phyloP scores from a whole-genome alignment of 2,113 vertebrate genomes.

The Callospermophilus lateralis region DNA sequence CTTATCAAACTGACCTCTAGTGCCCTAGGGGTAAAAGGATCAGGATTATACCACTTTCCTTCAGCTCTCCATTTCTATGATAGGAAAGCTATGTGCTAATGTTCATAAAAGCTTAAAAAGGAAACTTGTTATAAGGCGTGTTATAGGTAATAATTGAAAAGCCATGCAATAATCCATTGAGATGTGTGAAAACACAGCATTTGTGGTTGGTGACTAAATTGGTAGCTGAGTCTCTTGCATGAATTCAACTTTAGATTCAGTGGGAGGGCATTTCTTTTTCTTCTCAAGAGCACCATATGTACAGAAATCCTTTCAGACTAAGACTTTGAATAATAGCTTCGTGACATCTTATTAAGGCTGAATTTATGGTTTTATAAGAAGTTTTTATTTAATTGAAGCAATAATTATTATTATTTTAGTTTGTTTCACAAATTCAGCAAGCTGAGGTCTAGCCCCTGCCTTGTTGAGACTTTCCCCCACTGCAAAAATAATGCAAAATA shows the following conservation, averaged over 20 bases:
- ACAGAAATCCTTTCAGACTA: slow-evolving; percentile 9
- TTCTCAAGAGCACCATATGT: neutral
- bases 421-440: slow-evolving; percentile 10
- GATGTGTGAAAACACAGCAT: neutral
- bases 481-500: neutral
- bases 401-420: neutral
- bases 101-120: slow-evolving; percentile 12
- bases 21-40: slow-evolving; percentile 18
- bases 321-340: neutral
- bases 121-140: neutral
- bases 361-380: neutral
- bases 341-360: neutral
- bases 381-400: neutral
- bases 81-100: slow-evolving; percentile 11
- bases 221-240: neutral
- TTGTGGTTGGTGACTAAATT: neutral
- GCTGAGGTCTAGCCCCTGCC: neutral
- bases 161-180: neutral
- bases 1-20: neutral
- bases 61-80: neutral
- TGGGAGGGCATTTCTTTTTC: slow-evolving; percentile 56
- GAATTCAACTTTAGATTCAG: slow-evolving; percentile 65
- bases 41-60: neutral
- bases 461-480: slow-evolving; percentile 28
- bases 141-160: slow-evolving; percentile 51